Evolutionary conservation across 2,888 invertebrate genomes (phyloP).

Genomic region (Sminthurinus aureus): DNA sequence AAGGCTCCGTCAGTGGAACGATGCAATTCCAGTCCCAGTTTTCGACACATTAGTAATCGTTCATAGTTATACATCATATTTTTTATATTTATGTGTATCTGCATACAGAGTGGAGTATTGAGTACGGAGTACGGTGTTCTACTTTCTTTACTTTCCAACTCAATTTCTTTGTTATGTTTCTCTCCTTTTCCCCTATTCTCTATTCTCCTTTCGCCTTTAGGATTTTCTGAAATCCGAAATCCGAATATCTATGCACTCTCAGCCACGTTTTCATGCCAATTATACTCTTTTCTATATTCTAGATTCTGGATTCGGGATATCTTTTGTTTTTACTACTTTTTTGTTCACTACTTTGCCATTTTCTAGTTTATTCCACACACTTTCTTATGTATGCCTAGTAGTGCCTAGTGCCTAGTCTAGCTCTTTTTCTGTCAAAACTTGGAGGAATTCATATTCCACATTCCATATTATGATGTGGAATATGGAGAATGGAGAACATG

Average conservation of each 20-base stretch:
- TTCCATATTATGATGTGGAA: background rate
- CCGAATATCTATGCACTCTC: background rate
- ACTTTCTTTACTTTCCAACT: constrained; percentile 5
- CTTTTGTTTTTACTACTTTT: constrained; percentile 14
- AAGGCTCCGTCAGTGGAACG: background rate
- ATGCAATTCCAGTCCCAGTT: background rate
- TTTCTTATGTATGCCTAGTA: background rate
- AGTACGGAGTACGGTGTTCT: too few relatives aligned
- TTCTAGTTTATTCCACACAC: background rate
- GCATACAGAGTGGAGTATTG: too few relatives aligned
- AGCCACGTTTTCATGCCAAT: background rate
- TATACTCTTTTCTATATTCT: background rate
- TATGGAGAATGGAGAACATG: too few relatives aligned
- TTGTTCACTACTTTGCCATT: background rate
- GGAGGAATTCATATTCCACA: background rate
- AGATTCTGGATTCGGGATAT: too few relatives aligned
- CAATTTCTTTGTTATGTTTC: background rate
- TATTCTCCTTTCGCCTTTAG: background rate
- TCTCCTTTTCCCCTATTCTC: background rate
- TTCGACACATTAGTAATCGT: constrained; percentile 7
- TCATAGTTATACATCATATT: background rate
- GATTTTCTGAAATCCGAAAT: background rate
- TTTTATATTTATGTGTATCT: too few relatives aligned
- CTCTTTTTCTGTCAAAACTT: too few relatives aligned
- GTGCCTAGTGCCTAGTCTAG: too few relatives aligned